phyloP scores from a whole-genome alignment of 2,113 vertebrate genomes.

The Heptranchias perlo region DNA sequence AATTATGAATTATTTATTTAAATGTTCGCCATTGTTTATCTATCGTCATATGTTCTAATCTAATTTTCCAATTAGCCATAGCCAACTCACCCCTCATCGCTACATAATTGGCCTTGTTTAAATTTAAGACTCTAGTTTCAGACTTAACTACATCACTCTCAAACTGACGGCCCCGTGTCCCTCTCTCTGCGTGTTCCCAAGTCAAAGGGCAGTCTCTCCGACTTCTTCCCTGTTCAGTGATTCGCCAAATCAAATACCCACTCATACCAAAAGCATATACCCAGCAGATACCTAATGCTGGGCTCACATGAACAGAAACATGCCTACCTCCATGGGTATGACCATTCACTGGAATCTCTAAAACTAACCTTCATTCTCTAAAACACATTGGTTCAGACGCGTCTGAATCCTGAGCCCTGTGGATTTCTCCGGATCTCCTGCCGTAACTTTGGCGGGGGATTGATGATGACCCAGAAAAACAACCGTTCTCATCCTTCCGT shows the following conservation, averaged over 20 bases:
- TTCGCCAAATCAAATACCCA: background rate
- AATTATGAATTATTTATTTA: too few species aligned
- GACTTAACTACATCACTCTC: too few species aligned
- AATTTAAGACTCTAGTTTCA: too few species aligned
- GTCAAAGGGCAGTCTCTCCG: background rate
- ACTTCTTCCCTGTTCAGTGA: background rate
- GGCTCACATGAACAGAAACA: too few species aligned
- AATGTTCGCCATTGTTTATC: too few species aligned
- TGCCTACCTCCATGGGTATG: too few species aligned
- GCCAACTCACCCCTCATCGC: too few species aligned
- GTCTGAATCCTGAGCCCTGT: background rate
- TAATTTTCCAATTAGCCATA: too few species aligned
- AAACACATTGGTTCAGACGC: background rate
- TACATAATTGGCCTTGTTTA: too few species aligned
- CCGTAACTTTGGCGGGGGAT: background rate
- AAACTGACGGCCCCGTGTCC: background rate
- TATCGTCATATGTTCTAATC: too few species aligned
- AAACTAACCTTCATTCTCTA: background rate
- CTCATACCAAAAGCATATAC: background rate
- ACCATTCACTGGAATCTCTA: too few species aligned
- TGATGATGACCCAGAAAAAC: background rate
- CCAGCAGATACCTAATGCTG: background rate
- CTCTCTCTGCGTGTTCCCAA: background rate
- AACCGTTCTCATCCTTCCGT: background rate
- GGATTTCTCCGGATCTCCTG: background rate